Conservation (phyloP, 2,113 vertebrate genomes). For the Pachyramphus minor region DNA sequence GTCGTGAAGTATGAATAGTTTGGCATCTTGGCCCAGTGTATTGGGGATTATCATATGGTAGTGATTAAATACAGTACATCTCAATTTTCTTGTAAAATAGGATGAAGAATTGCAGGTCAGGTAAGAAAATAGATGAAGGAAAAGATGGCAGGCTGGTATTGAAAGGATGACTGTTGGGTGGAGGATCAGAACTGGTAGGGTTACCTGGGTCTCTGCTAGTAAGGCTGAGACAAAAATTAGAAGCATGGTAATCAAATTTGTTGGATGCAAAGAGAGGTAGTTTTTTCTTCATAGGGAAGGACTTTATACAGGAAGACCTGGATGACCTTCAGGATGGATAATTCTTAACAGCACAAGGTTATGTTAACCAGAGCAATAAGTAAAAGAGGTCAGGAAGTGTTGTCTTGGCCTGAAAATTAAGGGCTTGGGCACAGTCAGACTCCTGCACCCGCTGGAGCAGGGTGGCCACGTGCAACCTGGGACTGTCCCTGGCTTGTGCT, state of each 20-base stretch:
- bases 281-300: background rate
- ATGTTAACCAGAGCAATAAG: background rate
- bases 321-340: background rate
- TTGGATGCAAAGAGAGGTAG: background rate
- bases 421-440: background rate
- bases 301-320: background rate
- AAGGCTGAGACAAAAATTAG: background rate
- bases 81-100: background rate
- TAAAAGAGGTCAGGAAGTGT: background rate
- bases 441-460: background rate
- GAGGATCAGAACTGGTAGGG: background rate
- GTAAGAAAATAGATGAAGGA: background rate
- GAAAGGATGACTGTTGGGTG: background rate
- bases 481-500: background rate
- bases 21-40: background rate
- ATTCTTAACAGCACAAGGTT: background rate
- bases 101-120: background rate
- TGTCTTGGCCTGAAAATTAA: background rate
- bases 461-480: background rate
- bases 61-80: background rate
- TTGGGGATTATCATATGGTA: background rate
- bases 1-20: background rate
- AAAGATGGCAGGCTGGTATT: background rate
- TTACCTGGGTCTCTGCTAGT: background rate
- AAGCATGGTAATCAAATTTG: background rate